Conservation (phyloP, 2,888 invertebrate species). For the Hirtodrosophila histrioides region DNA sequence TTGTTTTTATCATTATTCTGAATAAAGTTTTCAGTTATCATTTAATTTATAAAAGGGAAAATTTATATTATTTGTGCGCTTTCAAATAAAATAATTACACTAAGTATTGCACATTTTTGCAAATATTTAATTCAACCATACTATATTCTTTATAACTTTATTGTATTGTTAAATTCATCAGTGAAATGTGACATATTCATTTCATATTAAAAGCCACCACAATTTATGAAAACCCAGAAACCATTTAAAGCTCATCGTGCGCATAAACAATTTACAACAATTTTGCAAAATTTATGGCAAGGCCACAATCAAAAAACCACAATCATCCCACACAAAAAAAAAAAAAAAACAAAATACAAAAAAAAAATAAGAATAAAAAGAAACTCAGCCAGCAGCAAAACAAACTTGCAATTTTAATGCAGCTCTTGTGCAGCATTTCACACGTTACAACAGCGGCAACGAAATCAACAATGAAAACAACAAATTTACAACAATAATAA, state of each 20-base stretch:
- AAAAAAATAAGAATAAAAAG: background rate
- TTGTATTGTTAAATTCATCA: too few species aligned
- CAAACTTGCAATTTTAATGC: slow-evolving; percentile 30
- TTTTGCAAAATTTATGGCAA: slow-evolving; percentile 34
- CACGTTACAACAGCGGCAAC: slow-evolving; percentile 35
- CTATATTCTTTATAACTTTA: too few species aligned
- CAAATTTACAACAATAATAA: slow-evolving; percentile 56
- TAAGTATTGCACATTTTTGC: too few species aligned
- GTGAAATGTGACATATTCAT: too few species aligned
- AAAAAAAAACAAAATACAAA: background rate
- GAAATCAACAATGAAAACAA: slow-evolving; percentile 22
- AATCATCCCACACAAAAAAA: background rate
- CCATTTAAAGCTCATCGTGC: slow-evolving; percentile 26
- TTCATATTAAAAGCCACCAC: slow-evolving; percentile 35
- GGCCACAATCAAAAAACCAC: slow-evolving; percentile 24
- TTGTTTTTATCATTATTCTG: too few species aligned
- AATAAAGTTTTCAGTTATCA: too few species aligned
- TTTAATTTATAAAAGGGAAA: too few species aligned
- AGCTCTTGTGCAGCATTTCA: slow-evolving; percentile 28
- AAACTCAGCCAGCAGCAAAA: background rate
- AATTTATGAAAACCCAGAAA: slow-evolving; percentile 30
- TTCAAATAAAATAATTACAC: too few species aligned
- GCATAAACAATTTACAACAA: slow-evolving; percentile 37
- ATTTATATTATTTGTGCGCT: too few species aligned
- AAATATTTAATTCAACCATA: too few species aligned